phyloP scores from a whole-genome alignment of 2,888 invertebrate species.

The Flexamia atlantica region DNA sequence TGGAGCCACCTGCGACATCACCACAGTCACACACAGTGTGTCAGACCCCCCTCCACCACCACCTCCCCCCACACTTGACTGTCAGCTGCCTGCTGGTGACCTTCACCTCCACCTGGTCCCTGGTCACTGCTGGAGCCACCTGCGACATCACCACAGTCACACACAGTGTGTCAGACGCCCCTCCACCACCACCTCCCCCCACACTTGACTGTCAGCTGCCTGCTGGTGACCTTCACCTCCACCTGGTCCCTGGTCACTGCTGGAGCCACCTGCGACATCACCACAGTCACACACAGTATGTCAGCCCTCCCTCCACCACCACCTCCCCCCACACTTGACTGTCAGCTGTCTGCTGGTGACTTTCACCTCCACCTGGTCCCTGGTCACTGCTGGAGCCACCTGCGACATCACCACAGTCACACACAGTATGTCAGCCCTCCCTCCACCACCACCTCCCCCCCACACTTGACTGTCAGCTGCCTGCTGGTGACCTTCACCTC shows the following conservation, averaged over 20 bases:
- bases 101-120: slow-evolving; percentile 67
- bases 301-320: slow-evolving; percentile 80
- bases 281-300: slow-evolving; percentile 77
- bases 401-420: no score
- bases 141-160: no score
- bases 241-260: slow-evolving; percentile 69
- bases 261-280: slow-evolving; percentile 52
- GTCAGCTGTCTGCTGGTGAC: slow-evolving; percentile 75
- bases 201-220: slow-evolving; percentile 78
- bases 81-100: slow-evolving; percentile 75
- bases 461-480: slow-evolving; percentile 79
- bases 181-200: slow-evolving; percentile 78
- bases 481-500: slow-evolving; percentile 71
- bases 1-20: slow-evolving; percentile 52
- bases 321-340: slow-evolving; percentile 78
- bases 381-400: slow-evolving; percentile 67
- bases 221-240: slow-evolving; percentile 70
- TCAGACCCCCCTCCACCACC: slow-evolving; percentile 80
- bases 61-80: slow-evolving; percentile 78
- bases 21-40: slow-evolving; percentile 77
- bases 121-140: slow-evolving; percentile 67
- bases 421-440: slow-evolving; percentile 79
- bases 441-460: slow-evolving; percentile 78
- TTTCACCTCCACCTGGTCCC: slow-evolving; percentile 67
- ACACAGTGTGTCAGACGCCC: slow-evolving; percentile 79